Evolutionary conservation across 2,113 vertebrate species (phyloP).

Genomic region (Trematomus loennbergii): DNA sequence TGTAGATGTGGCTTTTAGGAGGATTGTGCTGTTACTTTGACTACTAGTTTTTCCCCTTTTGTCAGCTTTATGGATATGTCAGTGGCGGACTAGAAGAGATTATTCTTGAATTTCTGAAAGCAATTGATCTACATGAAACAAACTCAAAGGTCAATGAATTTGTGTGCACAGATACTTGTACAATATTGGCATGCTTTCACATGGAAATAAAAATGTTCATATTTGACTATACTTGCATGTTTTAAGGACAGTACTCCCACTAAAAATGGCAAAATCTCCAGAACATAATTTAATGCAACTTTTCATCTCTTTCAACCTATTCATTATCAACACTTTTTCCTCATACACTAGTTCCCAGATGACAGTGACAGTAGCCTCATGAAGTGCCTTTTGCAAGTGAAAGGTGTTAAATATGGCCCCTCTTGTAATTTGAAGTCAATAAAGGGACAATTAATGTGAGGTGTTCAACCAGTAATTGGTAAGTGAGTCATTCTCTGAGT

Average conservation of each 20-base stretch:
- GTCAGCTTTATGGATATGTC: conserved; percentile 67
- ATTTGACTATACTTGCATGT: conserved; percentile 13
- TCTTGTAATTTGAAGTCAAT: conserved; percentile 54
- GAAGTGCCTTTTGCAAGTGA: conserved; percentile 29
- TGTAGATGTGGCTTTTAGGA: conserved; percentile 64
- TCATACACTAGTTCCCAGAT: conserved; percentile 30
- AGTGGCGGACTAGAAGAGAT: conserved; percentile 37
- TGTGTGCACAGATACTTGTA: conserved; percentile 32
- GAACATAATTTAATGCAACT: conserved; percentile 21
- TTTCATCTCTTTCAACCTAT: conserved; percentile 35
- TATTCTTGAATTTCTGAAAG: conserved; percentile 51
- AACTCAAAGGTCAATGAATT: conserved; percentile 67
- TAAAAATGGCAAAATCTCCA: conserved; percentile 25
- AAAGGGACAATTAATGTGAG: conserved; percentile 52
- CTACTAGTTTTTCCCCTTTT: conserved; percentile 52
- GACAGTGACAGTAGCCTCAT: conserved; percentile 28
- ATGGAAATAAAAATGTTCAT: background rate
- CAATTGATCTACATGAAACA: conserved; percentile 66
- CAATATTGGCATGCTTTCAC: conserved; percentile 7
- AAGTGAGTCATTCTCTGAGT: conserved; percentile 51
- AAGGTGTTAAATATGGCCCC: conserved; percentile 24
- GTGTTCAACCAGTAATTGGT: conserved; percentile 38
- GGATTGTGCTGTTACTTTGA: conserved; percentile 63
- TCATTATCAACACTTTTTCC: conserved; percentile 36
- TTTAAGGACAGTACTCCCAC: conserved; percentile 1